These are phyloP conservation scores for Lepidocolaptes lacrymiger DNA, from an alignment of 2,797 vertebrate genomes.

Conservation along the genomic window DNA sequence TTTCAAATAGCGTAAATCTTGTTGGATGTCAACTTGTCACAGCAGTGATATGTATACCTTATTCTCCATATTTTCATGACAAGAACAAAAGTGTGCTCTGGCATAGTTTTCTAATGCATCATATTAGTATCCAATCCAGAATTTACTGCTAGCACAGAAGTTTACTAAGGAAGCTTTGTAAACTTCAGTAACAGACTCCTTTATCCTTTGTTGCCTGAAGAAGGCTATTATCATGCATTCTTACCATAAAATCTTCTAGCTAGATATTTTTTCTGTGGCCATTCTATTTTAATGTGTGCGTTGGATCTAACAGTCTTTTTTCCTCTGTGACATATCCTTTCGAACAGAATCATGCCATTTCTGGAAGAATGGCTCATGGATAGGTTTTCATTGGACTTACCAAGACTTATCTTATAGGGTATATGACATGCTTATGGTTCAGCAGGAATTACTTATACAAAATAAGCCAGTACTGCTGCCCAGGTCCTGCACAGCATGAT, in stretches of 20 bases:
- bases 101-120: slow-evolving; percentile 44
- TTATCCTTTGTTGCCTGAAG: background rate
- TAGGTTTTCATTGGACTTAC: slow-evolving; percentile 31
- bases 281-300: slow-evolving; percentile 59
- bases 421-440: background rate
- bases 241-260: slow-evolving; percentile 46
- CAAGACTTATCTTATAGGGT: background rate
- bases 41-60: slow-evolving; percentile 34
- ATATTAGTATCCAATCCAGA: slow-evolving; percentile 40
- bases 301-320: slow-evolving; percentile 50
- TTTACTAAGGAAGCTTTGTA: slow-evolving; percentile 22
- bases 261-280: slow-evolving; percentile 26
- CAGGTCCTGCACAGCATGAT: slow-evolving; percentile 2
- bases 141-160: slow-evolving; percentile 21
- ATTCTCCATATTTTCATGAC: slow-evolving; percentile 59
- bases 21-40: slow-evolving; percentile 38
- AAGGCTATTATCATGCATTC: slow-evolving; percentile 35
- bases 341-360: slow-evolving; percentile 60
- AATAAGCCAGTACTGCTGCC: background rate
- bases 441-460: background rate
- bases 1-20: slow-evolving; percentile 61
- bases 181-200: background rate
- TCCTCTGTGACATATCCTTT: slow-evolving; percentile 19
- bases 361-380: slow-evolving; percentile 37
- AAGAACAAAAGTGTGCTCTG: slow-evolving; percentile 55